Evolutionary conservation across 2,797 vertebrate species (phyloP).

Genomic region (Gymnoscopelus braueri): DNA sequence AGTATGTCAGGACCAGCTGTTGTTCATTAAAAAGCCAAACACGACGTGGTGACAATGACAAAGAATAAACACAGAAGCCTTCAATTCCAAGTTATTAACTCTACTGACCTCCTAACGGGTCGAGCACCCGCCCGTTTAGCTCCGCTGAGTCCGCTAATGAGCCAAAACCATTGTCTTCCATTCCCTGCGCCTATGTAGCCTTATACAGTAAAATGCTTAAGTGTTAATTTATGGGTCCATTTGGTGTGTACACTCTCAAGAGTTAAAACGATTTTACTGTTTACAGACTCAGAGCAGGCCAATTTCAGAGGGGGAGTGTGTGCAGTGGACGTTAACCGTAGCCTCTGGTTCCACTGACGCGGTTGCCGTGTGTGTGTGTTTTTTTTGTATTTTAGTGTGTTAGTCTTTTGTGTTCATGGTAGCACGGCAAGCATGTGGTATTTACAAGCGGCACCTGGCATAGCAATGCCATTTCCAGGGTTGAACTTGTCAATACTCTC

Average conservation of each 20-base stretch:
- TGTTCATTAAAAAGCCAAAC: slow-evolving; percentile 14
- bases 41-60: not conserved
- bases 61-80: slow-evolving; percentile 16
- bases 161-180: not conserved
- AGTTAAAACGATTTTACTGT: no score
- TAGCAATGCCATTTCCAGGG: slow-evolving; percentile 62
- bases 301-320: slow-evolving; percentile 4
- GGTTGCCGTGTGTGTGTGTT: slow-evolving; percentile 16
- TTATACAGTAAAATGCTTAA: no score
- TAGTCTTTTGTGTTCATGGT: slow-evolving; percentile 52
- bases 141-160: not conserved
- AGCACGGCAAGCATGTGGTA: slow-evolving; percentile 71
- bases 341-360: slow-evolving; percentile 44
- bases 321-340: slow-evolving; percentile 54
- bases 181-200: not conserved
- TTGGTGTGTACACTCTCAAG: no score
- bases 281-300: slow-evolving; percentile 1
- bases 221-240: no score
- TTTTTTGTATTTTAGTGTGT: slow-evolving; percentile 8
- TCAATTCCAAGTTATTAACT: not conserved
- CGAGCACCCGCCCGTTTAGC: slow-evolving; percentile 34
- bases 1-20: not conserved
- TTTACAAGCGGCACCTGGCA: slow-evolving; percentile 63
- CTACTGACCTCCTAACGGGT: not conserved
- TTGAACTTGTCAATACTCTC: slow-evolving; percentile 4